phyloP scores from a whole-genome alignment of 2,113 vertebrate genomes.

The Anoplopoma fimbria region DNA sequence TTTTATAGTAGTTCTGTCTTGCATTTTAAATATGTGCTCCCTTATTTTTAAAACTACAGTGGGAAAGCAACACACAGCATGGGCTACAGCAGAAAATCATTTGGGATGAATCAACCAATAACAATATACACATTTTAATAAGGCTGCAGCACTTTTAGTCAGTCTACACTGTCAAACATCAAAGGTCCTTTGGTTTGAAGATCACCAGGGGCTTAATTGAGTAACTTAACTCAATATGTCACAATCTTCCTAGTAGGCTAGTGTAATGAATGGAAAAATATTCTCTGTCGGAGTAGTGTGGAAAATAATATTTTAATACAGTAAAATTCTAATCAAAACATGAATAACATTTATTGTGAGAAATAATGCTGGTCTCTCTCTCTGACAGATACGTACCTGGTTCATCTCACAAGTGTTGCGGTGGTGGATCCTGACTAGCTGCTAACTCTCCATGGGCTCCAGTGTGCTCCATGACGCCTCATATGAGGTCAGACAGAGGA shows the following conservation, averaged over 20 bases:
- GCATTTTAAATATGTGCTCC: slow-evolving; percentile 8
- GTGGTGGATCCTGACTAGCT: slow-evolving; percentile 41
- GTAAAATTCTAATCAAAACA: not conserved
- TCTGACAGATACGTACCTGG: slow-evolving; percentile 24
- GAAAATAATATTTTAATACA: slow-evolving; percentile 23
- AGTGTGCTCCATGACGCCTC: slow-evolving; percentile 55
- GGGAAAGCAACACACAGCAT: not conserved
- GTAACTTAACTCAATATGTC: slow-evolving; percentile 13
- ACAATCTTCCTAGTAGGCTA: not conserved
- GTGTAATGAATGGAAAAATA: slow-evolving; percentile 10
- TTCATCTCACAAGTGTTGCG: slow-evolving; percentile 39
- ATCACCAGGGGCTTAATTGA: slow-evolving; percentile 18
- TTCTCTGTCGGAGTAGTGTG: slow-evolving; percentile 7
- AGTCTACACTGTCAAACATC: too few species aligned
- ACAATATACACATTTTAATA: slow-evolving; percentile 24
- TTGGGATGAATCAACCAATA: slow-evolving; percentile 21
- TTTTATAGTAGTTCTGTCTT: slow-evolving; percentile 13
- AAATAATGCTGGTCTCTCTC: not conserved
- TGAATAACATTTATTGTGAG: not conserved
- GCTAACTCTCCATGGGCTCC: slow-evolving; percentile 49
- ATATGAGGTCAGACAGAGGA: slow-evolving; percentile 79
- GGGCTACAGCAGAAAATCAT: slow-evolving; percentile 7
- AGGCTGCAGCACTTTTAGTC: slow-evolving; percentile 20
- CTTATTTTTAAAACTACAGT: slow-evolving; percentile 16
- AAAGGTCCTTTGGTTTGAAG: slow-evolving; percentile 39